Conservation (phyloP, 2,113 vertebrate species). For the Gopherus flavomarginatus region DNA sequence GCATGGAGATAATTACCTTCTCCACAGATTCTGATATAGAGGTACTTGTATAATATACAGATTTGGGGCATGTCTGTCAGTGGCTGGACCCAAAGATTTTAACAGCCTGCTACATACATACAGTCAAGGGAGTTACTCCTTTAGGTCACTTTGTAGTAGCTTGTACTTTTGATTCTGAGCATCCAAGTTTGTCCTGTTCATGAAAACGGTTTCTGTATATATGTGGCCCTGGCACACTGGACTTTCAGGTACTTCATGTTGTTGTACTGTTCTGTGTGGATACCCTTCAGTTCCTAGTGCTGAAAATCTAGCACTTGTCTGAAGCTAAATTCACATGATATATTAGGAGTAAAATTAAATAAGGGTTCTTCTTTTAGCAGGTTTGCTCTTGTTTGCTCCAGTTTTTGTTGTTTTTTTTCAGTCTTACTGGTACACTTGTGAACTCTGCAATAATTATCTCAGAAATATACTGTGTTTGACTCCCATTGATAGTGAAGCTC, state of each 20-base stretch:
- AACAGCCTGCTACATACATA: background rate
- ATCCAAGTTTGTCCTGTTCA: background rate
- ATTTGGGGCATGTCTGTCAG: background rate
- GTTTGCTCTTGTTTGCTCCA: background rate
- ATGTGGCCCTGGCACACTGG: background rate
- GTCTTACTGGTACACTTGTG: slow-evolving; percentile 12
- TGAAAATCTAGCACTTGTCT: background rate
- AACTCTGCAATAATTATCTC: slow-evolving; percentile 42
- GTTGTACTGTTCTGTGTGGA: background rate
- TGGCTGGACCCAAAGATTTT: background rate
- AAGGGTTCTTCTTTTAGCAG: background rate
- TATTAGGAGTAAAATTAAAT: slow-evolving; percentile 9
- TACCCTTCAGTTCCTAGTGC: background rate
- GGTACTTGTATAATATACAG: background rate
- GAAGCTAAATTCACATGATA: background rate
- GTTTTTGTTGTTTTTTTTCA: background rate
- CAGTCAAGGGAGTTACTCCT: background rate
- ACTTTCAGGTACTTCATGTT: background rate
- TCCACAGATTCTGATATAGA: background rate
- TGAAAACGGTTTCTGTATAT: background rate
- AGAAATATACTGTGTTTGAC: slow-evolving; percentile 60
- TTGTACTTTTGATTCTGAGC: background rate
- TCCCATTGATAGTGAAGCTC: slow-evolving; percentile 43
- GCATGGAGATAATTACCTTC: background rate
- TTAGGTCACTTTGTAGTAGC: background rate